Percentiles rank a stretch among this genome's conserved stretches.
These are phyloP conservation scores for Zenarchopterus dispar DNA, from an alignment of 2,797 vertebrate genomes.

Conservation along the genomic window DNA sequence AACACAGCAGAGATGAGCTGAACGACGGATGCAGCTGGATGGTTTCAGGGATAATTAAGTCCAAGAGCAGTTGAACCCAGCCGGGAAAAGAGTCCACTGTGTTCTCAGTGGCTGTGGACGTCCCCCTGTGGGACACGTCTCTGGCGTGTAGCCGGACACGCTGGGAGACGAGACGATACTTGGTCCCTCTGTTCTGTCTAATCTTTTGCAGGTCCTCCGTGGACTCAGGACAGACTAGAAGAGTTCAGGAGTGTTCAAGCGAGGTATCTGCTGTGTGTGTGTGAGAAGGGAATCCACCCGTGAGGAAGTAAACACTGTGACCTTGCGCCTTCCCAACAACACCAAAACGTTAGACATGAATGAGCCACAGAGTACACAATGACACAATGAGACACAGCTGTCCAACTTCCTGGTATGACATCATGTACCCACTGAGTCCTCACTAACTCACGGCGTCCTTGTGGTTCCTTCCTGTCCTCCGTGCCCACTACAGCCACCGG, in stretches of 20 bases:
- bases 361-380: constrained; percentile 53
- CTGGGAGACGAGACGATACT: constrained; percentile 20
- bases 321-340: constrained; percentile 50
- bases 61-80: constrained; percentile 16
- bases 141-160: constrained; percentile 7
- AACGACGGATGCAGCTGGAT: background rate
- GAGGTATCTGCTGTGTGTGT: constrained; percentile 3
- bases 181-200: constrained; percentile 38
- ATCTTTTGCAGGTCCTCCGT: constrained; percentile 29
- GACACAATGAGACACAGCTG: constrained; percentile 74
- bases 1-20: too few relatives aligned
- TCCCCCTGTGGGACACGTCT: constrained; percentile 27
- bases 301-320: constrained; percentile 48
- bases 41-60: background rate
- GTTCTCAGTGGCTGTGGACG: constrained; percentile 8
- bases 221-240: constrained; percentile 19
- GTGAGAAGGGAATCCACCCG: constrained; percentile 29
- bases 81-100: background rate
- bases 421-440: constrained; percentile 70
- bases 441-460: constrained; percentile 48
- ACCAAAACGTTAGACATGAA: constrained; percentile 32
- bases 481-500: constrained; percentile 47
- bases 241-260: constrained; percentile 6
- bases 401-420: constrained; percentile 80
- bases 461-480: constrained; percentile 73